A percentile compares a stretch with the other conserved stretches of the same genome.
Conservation (phyloP, 2,797 vertebrate genomes). For the Fringilla coelebs region DNA sequence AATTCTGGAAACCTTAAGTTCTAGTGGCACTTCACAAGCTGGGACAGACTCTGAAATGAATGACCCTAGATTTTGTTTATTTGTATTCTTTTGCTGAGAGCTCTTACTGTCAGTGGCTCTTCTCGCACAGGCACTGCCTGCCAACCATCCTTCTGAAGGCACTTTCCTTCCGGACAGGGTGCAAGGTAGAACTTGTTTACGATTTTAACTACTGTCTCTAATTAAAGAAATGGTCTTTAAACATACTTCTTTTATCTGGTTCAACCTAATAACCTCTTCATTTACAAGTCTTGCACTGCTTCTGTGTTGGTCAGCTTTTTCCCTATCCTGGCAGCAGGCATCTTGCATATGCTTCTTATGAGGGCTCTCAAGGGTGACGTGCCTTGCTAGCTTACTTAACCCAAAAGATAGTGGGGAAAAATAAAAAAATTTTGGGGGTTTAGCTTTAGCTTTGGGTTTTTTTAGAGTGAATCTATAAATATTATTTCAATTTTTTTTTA, state of each 20-base stretch:
- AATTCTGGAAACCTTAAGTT: not conserved
- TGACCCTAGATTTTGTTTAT: not conserved
- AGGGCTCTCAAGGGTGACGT: not conserved
- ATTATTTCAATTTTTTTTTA: not conserved
- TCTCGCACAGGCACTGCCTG: not conserved
- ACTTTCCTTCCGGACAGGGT: not conserved
- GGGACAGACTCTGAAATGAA: not conserved
- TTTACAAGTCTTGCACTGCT: not conserved
- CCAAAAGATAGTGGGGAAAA: not conserved
- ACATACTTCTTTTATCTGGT: not conserved
- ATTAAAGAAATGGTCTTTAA: not conserved
- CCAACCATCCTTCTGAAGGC: not conserved
- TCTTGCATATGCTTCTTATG: not conserved
- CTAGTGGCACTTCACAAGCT: not conserved
- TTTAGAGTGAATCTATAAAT: not conserved
- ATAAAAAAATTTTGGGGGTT: not conserved
- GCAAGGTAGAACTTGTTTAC: constrained; percentile 11
- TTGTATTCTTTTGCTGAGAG: not conserved
- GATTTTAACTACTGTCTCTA: not conserved
- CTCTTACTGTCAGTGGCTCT: not conserved
- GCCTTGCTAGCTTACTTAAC: not conserved
- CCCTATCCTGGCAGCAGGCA: not conserved
- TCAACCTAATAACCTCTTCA: not conserved
- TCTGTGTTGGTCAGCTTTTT: not conserved
- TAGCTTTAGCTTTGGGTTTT: not conserved